Conservation (phyloP, 1,140 invertebrate species). For the Hydropsyche tenuis region DNA sequence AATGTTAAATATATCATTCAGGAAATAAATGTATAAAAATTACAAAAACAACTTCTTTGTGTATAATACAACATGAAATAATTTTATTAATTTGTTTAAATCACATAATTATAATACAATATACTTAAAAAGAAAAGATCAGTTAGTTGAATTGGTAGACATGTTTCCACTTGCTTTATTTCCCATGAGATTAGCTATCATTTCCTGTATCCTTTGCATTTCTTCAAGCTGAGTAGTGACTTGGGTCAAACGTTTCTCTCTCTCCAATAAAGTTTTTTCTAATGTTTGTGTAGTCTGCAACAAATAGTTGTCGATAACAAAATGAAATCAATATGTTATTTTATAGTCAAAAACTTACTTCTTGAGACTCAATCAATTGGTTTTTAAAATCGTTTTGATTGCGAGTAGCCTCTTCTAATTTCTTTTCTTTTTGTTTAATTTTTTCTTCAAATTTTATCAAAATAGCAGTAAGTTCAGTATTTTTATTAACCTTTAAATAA, state of each 20-base stretch:
- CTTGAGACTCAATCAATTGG: slow-evolving; percentile 55
- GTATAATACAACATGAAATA: no score
- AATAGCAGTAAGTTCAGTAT: slow-evolving; percentile 58
- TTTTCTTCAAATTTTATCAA: slow-evolving; percentile 61
- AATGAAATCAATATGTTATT: no score
- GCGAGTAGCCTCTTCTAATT: slow-evolving; percentile 56
- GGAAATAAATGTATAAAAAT: no score
- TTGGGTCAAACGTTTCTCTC: slow-evolving; percentile 60
- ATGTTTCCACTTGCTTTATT: slow-evolving; percentile 14
- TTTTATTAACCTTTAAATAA: slow-evolving; percentile 55
- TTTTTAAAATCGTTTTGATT: slow-evolving; percentile 50
- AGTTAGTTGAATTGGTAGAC: slow-evolving; percentile 10
- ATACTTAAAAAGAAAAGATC: no score
- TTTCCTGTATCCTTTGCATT: slow-evolving; percentile 61
- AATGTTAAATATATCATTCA: no score
- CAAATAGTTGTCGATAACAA: no score
- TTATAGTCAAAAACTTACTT: slow-evolving; percentile 52
- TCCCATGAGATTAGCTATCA: slow-evolving; percentile 60
- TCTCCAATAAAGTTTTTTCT: slow-evolving; percentile 60
- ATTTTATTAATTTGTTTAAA: no score
- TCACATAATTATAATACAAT: no score
- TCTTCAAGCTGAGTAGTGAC: slow-evolving; percentile 61
- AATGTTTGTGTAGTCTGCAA: slow-evolving; percentile 59
- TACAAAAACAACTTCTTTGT: no score
- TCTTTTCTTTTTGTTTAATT: slow-evolving; percentile 58